phyloP scores from a whole-genome alignment of 2,888 invertebrate genomes.

The Cataglyphis altisquamis region DNA sequence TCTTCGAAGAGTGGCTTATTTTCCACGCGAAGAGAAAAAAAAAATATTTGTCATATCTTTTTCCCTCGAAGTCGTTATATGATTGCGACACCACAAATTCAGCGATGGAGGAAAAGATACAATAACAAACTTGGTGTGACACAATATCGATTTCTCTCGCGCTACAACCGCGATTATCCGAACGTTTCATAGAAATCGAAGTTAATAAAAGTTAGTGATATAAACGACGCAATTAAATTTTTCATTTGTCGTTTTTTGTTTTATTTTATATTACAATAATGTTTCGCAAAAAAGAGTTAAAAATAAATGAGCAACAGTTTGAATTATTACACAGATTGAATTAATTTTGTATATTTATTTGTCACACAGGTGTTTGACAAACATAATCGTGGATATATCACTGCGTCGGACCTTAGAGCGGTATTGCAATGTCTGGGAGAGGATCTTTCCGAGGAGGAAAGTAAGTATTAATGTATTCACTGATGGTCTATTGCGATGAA shows the following conservation, averaged over 20 bases:
- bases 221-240: background rate
- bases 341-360: constrained; percentile 41
- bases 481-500: background rate
- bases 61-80: background rate
- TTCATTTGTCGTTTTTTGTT: background rate
- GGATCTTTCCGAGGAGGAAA: constrained; percentile 95
- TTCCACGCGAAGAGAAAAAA: background rate
- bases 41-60: constrained; percentile 27
- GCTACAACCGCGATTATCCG: background rate
- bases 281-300: background rate
- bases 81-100: background rate
- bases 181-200: background rate
- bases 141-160: constrained; percentile 5
- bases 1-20: background rate
- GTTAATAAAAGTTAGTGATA: background rate
- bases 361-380: constrained; percentile 91
- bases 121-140: constrained; percentile 7
- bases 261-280: background rate
- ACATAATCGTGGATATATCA: constrained; percentile 96
- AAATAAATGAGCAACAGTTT: background rate
- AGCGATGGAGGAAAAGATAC: background rate
- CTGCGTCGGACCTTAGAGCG: constrained; percentile 94
- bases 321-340: background rate
- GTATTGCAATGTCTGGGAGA: constrained; percentile 96
- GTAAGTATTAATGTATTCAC: constrained; percentile 87